A percentile compares a stretch with the other conserved stretches of the same genome.
These are phyloP conservation scores for Chalcosyrphus nemorum DNA, from an alignment of 2,888 invertebrate species.

Conservation along the genomic window DNA sequence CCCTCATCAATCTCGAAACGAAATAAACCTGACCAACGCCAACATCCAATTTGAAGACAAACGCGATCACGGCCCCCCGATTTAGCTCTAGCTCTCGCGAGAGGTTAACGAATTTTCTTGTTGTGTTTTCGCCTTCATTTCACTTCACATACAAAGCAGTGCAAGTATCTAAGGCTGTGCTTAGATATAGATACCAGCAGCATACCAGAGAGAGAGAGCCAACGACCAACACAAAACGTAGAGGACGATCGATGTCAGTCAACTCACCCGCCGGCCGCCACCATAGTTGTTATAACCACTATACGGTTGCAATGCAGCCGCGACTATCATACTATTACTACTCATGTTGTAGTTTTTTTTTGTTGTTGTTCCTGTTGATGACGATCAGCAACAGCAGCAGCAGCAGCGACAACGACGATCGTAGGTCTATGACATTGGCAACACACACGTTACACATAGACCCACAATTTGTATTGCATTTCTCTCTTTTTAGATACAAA, in stretches of 20 bases:
- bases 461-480: conserved; percentile 64
- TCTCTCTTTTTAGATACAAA: conserved; percentile 49
- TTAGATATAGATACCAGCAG: conserved; percentile 63
- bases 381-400: conserved; percentile 5
- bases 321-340: conserved; percentile 29
- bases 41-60: conserved; percentile 39
- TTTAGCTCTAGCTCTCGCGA: background rate
- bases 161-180: conserved; percentile 49
- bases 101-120: conserved; percentile 58
- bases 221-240: conserved; percentile 52
- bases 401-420: conserved; percentile 32
- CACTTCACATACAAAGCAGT: conserved; percentile 54
- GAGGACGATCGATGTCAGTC: conserved; percentile 72
- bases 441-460: conserved; percentile 67
- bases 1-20: background rate
- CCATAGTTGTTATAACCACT: conserved; percentile 57
- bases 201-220: conserved; percentile 47
- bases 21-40: conserved; percentile 65
- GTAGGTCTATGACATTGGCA: conserved; percentile 69
- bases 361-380: conserved; percentile 22
- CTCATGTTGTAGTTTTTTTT: conserved; percentile 11
- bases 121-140: conserved; percentile 64
- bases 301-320: conserved; percentile 36
- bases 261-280: conserved; percentile 64
- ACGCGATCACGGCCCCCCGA: background rate